These are phyloP conservation scores for Sylvicapra grimmia DNA, from an alignment of 2,113 vertebrate genomes.

Conservation along the genomic window DNA sequence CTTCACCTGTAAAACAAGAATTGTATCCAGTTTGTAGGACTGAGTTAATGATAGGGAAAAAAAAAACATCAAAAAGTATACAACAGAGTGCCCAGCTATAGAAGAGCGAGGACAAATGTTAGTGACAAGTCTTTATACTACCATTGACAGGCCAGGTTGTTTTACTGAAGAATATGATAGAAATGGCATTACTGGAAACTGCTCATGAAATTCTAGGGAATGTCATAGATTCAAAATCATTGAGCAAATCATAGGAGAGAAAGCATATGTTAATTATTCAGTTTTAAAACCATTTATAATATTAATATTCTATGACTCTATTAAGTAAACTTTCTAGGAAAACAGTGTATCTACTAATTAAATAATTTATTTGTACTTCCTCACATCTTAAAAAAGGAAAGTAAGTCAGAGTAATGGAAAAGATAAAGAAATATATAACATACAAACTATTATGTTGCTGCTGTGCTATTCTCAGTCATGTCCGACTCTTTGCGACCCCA, in stretches of 20 bases:
- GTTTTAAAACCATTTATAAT: background rate
- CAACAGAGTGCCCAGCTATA: background rate
- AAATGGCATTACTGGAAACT: background rate
- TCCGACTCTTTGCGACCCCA: accelerated
- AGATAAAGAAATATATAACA: background rate
- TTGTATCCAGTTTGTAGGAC: background rate
- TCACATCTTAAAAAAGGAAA: background rate
- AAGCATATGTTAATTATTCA: background rate
- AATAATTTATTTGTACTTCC: background rate
- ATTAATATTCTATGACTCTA: background rate
- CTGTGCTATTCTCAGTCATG: background rate
- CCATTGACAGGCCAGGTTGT: background rate
- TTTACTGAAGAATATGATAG: background rate
- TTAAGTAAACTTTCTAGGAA: background rate
- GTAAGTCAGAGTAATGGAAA: background rate
- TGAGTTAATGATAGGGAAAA: background rate
- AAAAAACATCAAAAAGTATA: background rate
- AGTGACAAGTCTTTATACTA: background rate
- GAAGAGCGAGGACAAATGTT: background rate
- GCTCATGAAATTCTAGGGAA: background rate
- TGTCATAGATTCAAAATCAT: background rate
- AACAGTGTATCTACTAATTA: background rate
- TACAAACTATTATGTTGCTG: background rate
- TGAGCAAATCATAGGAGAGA: background rate
- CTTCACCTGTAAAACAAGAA: background rate